Base-by-base conservation (phyloP, 2,888 invertebrate genomes). In the Apotomis turbidana region DNA sequence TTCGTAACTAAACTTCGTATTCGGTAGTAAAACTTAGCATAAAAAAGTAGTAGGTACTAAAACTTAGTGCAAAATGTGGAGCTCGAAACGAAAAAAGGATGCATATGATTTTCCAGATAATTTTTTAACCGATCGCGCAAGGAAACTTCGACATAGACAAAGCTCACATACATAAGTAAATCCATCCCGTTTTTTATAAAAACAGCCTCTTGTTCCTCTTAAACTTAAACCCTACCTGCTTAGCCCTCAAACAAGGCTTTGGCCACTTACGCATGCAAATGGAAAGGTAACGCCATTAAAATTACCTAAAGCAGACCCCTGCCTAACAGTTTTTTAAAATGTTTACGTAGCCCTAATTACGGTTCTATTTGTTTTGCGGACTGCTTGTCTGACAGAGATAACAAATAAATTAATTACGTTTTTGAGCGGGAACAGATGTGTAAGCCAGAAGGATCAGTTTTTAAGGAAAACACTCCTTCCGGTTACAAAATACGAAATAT, bases 401-500 rank as follows among this genome's bases (percentile, higher is more conserved):
- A 71, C 66, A 71, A 71, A 71, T 71, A 61, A 71, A 71, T 71
- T 71, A 61, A 71, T 71, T 71, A 60, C 66, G 54, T 60, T 66
- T 66, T 66, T 49, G 38, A 54, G 57, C 46, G 51, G 27, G 13
- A 62, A 49, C 5, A 55, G 55, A 46, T 6, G 12, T 15, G 1
- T 38, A 4, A 12, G 15, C 5, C 12, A 51, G 58, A 49, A 64
- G 54, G 44, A 44, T 0, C 41, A 52, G n/a, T 59, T 70, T 54
- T 0, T 27, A 15, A 49, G 15, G 10, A n/a, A 58, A 57, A 57
- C 49, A 49, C 49, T 41, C 5, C 6, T 49, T 49, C 59, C 15
- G 5, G 6, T 13, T 13, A 27, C 27, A 1, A 27, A 27, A 27
- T 27, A 27, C 27, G 2, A 27, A 27, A 27, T n/a, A n/a, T n/a